Base-by-base conservation (phyloP, 2,888 invertebrate species). In the Cryptocephalus primarius region DNA sequence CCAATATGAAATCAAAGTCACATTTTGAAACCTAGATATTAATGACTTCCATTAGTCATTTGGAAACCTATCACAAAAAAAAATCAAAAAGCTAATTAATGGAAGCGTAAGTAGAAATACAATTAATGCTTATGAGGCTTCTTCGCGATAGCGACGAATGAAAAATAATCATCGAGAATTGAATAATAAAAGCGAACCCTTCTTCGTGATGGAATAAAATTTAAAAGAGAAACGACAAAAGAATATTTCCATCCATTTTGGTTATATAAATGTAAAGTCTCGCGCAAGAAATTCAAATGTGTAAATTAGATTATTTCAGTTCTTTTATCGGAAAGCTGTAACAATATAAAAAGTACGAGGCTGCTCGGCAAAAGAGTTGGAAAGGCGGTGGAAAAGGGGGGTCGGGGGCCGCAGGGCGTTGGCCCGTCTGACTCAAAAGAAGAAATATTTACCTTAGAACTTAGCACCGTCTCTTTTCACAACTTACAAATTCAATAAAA, bases 251-350 rank as follows among this genome's bases (percentile, higher is more conserved):
- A 64, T 66, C 64, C 66, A 63, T 66, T 65, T 66, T 61, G 62
- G 65, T 66, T 66, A 64, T 62, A 65, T 65, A 66, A 66, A 65
- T 64, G 64, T 65, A 66, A 66, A 65, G 64, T 64, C 62, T 63
- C 64, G 62, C 60, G 62, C 57, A 61, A 64, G 66, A 67, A 67
- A 66, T 66, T 66, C 66, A 68, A 66, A 68, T 67, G 68, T 66
- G 67, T 67, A 68, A 67, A 68, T 68, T 67, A 64, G 66, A 68
- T 68, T 68, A 68, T 67, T 66, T 64, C 66, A 60, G 60, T 65
- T 66, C 65, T 65, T 66, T 66, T 66, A 66, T 65, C 62, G 63
- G 56, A 62, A 61, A 61, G 61, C 62, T 59, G 61, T 61, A 65
- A 65, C 64, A 65, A 65, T 64, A 64, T 65, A 61, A 63, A 63